Percentiles rank a stretch among this genome's conserved stretches.
Conservation (phyloP, 2,113 vertebrate genomes). For the Motacilla alba region DNA sequence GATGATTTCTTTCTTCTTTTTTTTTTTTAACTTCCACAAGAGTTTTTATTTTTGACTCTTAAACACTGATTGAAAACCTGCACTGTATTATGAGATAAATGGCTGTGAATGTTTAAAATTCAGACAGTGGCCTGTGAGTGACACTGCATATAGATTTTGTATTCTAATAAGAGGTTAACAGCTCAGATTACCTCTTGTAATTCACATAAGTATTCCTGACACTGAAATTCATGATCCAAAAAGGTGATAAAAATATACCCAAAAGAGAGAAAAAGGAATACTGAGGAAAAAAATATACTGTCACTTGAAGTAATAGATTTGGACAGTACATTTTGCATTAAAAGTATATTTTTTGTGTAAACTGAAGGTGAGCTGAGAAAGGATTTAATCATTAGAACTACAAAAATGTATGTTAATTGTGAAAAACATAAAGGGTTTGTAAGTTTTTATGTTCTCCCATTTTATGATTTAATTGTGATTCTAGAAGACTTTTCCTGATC, state of each 20-base stretch:
- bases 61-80: background rate
- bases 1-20: background rate
- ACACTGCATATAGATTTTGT: background rate
- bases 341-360: fast-evolving
- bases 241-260: background rate
- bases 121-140: background rate
- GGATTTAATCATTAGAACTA: background rate
- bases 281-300: background rate
- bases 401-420: background rate
- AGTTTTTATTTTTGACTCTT: background rate
- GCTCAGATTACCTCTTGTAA: background rate
- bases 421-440: background rate
- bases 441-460: background rate
- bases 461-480: background rate
- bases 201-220: background rate
- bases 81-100: background rate
- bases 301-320: background rate
- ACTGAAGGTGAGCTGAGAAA: background rate
- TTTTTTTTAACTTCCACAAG: background rate
- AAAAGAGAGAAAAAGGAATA: background rate
- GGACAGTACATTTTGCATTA: background rate
- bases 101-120: background rate
- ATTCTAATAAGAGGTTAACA: background rate
- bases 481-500: background rate
- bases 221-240: background rate